phyloP scores from a whole-genome alignment of 2,113 vertebrate genomes.

The Petaurus breviceps region DNA sequence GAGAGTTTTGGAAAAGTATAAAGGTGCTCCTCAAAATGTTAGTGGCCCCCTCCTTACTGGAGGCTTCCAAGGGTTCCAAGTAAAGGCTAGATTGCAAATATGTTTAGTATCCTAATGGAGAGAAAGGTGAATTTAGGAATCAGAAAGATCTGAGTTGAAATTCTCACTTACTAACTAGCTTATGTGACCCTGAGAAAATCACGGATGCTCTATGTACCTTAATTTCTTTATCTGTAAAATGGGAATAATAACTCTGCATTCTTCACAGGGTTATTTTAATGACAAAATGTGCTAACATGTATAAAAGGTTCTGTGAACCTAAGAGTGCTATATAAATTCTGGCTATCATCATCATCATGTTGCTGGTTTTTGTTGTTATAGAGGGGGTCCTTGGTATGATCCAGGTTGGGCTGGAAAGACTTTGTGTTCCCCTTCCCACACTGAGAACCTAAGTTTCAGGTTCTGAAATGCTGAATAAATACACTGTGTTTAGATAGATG shows the following conservation, averaged over 20 bases:
- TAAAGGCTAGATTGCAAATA: not conserved
- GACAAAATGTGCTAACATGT: not conserved
- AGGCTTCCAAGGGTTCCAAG: not conserved
- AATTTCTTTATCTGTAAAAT: not conserved
- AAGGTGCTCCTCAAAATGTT: not conserved
- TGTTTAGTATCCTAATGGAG: not conserved
- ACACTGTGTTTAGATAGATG: conserved; percentile 48
- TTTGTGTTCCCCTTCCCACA: not conserved
- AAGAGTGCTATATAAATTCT: not conserved
- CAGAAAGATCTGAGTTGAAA: not conserved
- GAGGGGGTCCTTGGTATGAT: not conserved
- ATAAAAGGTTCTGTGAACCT: not conserved
- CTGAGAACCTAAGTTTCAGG: not conserved
- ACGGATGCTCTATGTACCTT: not conserved
- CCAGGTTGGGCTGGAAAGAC: not conserved
- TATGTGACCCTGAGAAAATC: not conserved
- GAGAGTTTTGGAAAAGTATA: not conserved
- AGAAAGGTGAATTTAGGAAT: not conserved
- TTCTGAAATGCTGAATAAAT: conserved; percentile 11
- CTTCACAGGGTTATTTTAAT: not conserved
- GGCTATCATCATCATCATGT: not conserved
- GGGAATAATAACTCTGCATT: not conserved
- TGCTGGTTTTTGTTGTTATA: not conserved
- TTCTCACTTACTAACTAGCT: not conserved
- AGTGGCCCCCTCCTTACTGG: not conserved